Evolutionary conservation across 2,888 invertebrate genomes (phyloP), one percentile per base, ranked within the genome.

Genomic region (Melinaea menophilus): DNA sequence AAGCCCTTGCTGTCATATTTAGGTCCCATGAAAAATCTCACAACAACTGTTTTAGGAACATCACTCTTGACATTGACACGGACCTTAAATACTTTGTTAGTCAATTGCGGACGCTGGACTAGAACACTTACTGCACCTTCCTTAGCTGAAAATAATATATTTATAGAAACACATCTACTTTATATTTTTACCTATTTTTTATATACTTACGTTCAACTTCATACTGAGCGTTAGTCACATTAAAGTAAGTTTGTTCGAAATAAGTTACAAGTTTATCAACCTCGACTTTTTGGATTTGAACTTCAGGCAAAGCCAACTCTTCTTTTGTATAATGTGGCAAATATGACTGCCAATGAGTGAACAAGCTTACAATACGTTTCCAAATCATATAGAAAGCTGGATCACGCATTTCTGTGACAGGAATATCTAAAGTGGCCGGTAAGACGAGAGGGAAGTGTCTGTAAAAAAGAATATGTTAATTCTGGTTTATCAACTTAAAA

Each of bases 1-100:
- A 86, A 82, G 46, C 91, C 91, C 58, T 87, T 80, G 73, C 92
- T 90, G 75, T 94, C 93, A 76, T 92, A 93, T 81, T 94, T 95
- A 7, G 95, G 95, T 61, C 93, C 95, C 51, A 95, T 75, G 92
- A 93, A 95, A 64, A 94, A 85, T 66, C 92, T 93, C 7, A 95
- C 90, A 4, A 92, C 82, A 1, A 87, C 88, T 63, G 89, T 92
- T 73, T 85, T 77, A 58, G 83, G 74, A 4, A 88, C 92, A 60
- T 93, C 92, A 58, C 93, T 92, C 69, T 91, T 90, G 34, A 95
- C 91, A 37, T 91, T 83, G 56, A 95, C 84, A 66, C 92, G 92
- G 73, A 93, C 88, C 73, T 88, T 92, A 91, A 94, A 95, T 5
- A 92, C 91, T 71, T 95, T 94, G 88, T 95, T 94, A 83, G 94